Evolutionary conservation across 23 tunicate genomes (phyloP).

Genomic region (Ciona savignyi): DNA sequence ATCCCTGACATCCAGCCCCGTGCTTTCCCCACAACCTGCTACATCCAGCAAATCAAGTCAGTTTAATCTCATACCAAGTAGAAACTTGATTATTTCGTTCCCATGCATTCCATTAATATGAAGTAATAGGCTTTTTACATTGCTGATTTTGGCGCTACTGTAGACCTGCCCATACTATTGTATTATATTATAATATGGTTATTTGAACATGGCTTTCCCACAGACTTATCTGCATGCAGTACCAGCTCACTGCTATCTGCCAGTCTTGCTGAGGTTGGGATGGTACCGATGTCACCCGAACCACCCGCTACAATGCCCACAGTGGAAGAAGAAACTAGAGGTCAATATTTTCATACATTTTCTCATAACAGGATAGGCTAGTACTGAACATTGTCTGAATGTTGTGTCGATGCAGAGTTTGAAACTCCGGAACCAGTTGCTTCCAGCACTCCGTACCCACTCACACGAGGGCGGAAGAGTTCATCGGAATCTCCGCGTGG

Average conservation of each 20-base stretch:
- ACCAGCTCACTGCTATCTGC: conserved; percentile 21
- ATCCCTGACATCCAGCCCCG: background rate
- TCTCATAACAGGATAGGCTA: background rate
- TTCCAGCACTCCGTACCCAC: conserved; percentile 53
- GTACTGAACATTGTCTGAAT: background rate
- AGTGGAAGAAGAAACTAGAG: background rate
- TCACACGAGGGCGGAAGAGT: background rate
- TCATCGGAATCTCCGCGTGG: conserved; percentile 1
- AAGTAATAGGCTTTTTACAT: too few relatives aligned
- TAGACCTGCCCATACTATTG: too few relatives aligned
- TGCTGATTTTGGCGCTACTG: too few relatives aligned
- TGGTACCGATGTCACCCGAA: conserved; percentile 17
- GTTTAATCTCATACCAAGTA: too few relatives aligned
- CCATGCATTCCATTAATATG: too few relatives aligned
- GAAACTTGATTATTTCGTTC: too few relatives aligned
- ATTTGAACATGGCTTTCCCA: too few relatives aligned
- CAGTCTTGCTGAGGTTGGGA: background rate
- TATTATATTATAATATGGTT: too few relatives aligned
- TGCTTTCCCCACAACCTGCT: background rate
- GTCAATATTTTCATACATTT: background rate
- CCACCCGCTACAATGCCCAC: background rate
- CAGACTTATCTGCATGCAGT: conserved; percentile 23
- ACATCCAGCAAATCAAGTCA: background rate
- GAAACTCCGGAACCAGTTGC: conserved; percentile 24
- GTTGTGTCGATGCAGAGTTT: background rate